phyloP scores from a whole-genome alignment of 2,888 invertebrate genomes.

The Parthenolecanium corni region DNA sequence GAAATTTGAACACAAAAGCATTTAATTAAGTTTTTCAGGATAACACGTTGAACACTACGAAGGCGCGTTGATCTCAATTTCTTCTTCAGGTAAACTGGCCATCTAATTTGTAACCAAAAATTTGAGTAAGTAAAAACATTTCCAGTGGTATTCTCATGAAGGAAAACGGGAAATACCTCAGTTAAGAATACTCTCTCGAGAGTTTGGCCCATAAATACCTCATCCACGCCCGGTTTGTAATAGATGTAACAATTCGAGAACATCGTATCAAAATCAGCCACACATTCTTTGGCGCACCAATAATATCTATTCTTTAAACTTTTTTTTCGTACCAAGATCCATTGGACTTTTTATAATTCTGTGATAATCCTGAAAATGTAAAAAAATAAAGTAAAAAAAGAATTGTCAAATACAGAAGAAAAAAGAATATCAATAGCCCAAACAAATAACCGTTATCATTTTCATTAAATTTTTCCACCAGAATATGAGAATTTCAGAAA shows the following conservation, averaged over 20 bases:
- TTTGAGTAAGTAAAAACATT: neutral
- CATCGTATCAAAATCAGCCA: conserved; percentile 94
- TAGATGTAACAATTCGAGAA: conserved; percentile 96
- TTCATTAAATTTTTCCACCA: neutral
- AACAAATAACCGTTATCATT: neutral
- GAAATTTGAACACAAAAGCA: too few relatives aligned
- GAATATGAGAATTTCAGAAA: too few relatives aligned
- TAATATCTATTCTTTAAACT: conserved; percentile 91
- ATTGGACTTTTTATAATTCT: conserved; percentile 95
- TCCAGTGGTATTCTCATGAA: neutral
- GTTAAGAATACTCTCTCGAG: conserved; percentile 82
- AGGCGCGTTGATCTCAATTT: conserved; percentile 60
- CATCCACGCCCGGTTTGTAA: conserved; percentile 97
- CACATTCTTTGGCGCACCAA: conserved; percentile 87
- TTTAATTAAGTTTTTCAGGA: too few relatives aligned
- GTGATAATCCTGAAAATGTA: conserved; percentile 72
- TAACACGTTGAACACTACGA: too few relatives aligned
- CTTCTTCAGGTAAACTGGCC: conserved; percentile 92
- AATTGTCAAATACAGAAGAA: neutral
- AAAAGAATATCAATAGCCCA: neutral
- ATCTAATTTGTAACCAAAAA: conserved; percentile 43
- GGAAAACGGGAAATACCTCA: conserved; percentile 46
- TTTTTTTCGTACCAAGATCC: conserved; percentile 95
- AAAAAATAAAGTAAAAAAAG: conserved; percentile 4
- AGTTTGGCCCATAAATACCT: conserved; percentile 94